Base-by-base conservation (phyloP, 2,797 vertebrate species). In the Sebastes dallii region DNA sequence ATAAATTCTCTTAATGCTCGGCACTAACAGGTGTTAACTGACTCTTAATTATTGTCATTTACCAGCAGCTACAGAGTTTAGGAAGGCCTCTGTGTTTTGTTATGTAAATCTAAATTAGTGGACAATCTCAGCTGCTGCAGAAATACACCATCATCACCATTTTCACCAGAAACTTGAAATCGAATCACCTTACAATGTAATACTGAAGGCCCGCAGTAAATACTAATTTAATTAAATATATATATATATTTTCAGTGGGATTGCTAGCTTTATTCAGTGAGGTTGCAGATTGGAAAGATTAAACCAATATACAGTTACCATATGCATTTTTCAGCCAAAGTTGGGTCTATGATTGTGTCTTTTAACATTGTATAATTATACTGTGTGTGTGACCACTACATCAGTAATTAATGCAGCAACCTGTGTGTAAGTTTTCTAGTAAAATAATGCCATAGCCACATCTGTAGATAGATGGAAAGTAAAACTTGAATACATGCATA, bases 1-100 rank as follows among this genome's bases (percentile, higher is more conserved):
- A 84, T 91, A 84, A 81, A 87, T 92, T 92, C 76, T 81, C 77
- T 84, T 82, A 84, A 85, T 86, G 81, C 72, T 83, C 59, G 75
- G 70, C 69, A 81, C 84, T 81, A 88, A 89, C 91, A 87, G 76
- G 80, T 89, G 86, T 83, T 86, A 91, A 84, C 77, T 64, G 75
- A 66, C 68, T 88, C 68, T 85, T 82, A 87, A 72, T 84, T 86
- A 84, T 80, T 87, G 82, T 77, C 84, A 81, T 89, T 83, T 86
- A 84, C 56, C 34, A 39, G 58, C 65, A 78, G 78, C 68, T 71
- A 75, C 58, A 32, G 73, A 74, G 82, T 78, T 69, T 25, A 34
- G 77, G 69, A 83, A 73, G 39, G 62, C 42, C 62, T 80, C 54
- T 67, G 62, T 80, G 66, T 80, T 82, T 81, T 81, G 72, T 80